Evolutionary conservation across 2,113 vertebrate species (phyloP), one percentile per base, ranked within the genome.

Genomic region (Patagioenas fasciata): DNA sequence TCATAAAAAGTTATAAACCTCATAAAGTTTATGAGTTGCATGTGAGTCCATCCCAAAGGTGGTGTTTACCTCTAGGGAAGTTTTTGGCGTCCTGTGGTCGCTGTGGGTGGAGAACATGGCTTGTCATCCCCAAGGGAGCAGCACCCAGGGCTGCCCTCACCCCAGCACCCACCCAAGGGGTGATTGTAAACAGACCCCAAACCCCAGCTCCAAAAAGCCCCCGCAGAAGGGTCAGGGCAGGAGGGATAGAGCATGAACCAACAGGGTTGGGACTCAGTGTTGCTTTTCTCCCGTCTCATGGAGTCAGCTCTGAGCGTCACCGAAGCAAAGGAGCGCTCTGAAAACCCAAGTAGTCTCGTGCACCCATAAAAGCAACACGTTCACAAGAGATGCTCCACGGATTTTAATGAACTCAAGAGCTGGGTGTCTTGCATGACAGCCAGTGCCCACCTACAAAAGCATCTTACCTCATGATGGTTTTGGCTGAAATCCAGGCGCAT

Each of bases 131-230:
- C 8, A 13, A 32, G 31, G 44, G 23, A 71, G 44, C 16, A 3
- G 38, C 9, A 6, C 12, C 50, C 13, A 3, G 44, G n/a, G 19
- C 31, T 36, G 28, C 6, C 26, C 15, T 19, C 4, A 2, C 4
- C 24, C 26, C 58, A 16, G 34, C 26, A 26, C 25, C 18, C 54
- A 19, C 73, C 12, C 0, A 54, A 34, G 36, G 19, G 24, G 5
- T 0, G 3, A 44, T 28, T 2, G 11, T 31, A 58, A 31, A 34
- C 1, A 2, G 5, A 1, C 2, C 28, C 29, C 50, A 42, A 54
- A 6, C 8, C 6, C 51, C 1, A 2, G 17, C 24, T 67, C n/a
- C 36, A 53, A n/a, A 48, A 42, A 54, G 7, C 11, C 25, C 32
- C 51, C 7, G 18, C 44, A 47, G 44, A 47, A 47, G 17, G 44